Base-by-base conservation (phyloP, 2,888 invertebrate species). In the Electrophaes corylata region DNA sequence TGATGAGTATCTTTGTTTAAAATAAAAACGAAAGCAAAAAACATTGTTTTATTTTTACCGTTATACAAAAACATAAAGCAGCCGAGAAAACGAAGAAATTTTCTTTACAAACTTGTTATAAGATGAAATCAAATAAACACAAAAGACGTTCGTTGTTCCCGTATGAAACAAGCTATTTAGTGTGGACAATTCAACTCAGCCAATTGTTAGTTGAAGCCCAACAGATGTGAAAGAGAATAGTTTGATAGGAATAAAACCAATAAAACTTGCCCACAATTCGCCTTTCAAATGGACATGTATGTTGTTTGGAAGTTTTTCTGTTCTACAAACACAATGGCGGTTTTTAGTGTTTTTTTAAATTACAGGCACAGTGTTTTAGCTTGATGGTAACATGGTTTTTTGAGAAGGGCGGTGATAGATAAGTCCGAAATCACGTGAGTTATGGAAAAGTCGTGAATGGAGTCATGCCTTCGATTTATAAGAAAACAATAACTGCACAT, bases 221-320 rank as follows among this genome's bases (percentile, higher is more conserved):
- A 83, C 81, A 82, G 83, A 85, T 84, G 79, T 80, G 76, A 76
- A 79, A 76, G 82, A 83, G 75, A 78, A 86, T 86, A 86, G 74
- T 87, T 83, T 62, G 76, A 75, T 83, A 78, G 50, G 76, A 77
- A 81, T 82, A 79, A 81, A 86, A 75, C 70, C 81, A 88, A 88
- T 88, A 87, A 86, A 89, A 88, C 75, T 88, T 86, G 61, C 72
- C 77, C 80, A 72, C 79, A 77, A 73, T 78, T 79, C 73, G 75
- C 75, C 70, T 78, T 79, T 75, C 72, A 72, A 77, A 70, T 70
- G 72, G 78, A 78, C 85, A 77, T 76, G 70, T 18, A 40, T 39
- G 63, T 58, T 58, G 55, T 56, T 60, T 50, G 14, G 19, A 47
- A 67, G 75, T 69, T 73, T 79, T 72, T 70, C 14, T 50, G 67